A percentile compares a stretch with the other conserved stretches of the same genome.
These are phyloP conservation scores for Catharus bicknelli DNA, from an alignment of 2,113 vertebrate genomes.

Conservation along the genomic window DNA sequence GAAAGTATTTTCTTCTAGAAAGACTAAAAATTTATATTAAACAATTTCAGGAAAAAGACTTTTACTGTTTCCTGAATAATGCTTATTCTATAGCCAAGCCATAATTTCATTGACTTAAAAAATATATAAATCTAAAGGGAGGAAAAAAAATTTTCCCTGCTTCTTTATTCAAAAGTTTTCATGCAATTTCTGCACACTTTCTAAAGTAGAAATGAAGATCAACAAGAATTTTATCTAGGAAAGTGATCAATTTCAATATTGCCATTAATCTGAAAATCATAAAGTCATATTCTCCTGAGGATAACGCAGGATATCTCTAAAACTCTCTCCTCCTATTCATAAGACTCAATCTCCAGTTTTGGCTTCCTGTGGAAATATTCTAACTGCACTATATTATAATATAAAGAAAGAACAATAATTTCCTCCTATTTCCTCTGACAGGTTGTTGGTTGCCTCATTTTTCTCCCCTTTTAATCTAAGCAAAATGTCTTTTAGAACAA, in stretches of 20 bases:
- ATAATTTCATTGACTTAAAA: background rate
- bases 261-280: background rate
- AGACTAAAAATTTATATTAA: background rate
- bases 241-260: background rate
- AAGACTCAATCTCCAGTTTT: background rate
- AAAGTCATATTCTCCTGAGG: background rate
- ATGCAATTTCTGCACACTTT: background rate
- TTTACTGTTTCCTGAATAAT: background rate
- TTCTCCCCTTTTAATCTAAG: background rate
- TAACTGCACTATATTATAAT: background rate
- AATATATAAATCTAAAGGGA: rapidly evolving
- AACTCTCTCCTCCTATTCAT: no score
- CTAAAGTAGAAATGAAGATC: background rate
- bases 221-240: background rate
- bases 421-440: background rate
- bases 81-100: background rate
- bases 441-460: background rate
- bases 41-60: background rate
- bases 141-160: background rate
- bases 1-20: background rate
- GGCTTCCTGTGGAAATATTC: background rate
- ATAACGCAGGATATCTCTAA: no score
- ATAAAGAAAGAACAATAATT: background rate
- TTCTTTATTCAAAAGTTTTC: background rate
- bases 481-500: background rate